Percentiles rank a stretch among this genome's conserved stretches.
Evolutionary conservation across 2,797 vertebrate species (phyloP).

Genomic region (Allobates femoralis): DNA sequence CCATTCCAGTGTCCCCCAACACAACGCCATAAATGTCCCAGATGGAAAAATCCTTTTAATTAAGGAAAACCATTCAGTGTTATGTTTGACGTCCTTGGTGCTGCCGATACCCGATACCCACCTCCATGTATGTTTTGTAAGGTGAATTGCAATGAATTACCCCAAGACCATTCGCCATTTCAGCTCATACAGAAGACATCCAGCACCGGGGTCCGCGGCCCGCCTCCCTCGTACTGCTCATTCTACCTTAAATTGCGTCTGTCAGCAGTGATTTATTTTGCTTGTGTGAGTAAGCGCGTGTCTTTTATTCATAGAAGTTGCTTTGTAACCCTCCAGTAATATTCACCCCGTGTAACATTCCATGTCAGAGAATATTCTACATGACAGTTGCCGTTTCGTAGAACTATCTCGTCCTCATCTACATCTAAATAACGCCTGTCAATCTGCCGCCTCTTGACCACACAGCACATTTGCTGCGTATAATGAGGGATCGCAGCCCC

Average conservation of each 20-base stretch:
- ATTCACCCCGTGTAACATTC: slow-evolving; percentile 47
- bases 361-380: slow-evolving; percentile 52
- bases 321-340: slow-evolving; percentile 53
- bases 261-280: slow-evolving; percentile 58
- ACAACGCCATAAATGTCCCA: no score
- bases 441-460: slow-evolving; percentile 20
- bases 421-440: slow-evolving; percentile 62
- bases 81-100: not conserved
- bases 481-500: slow-evolving; percentile 23
- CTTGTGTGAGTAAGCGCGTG: slow-evolving; percentile 40
- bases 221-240: not conserved
- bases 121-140: not conserved
- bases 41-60: no score
- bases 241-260: slow-evolving; percentile 32
- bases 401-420: slow-evolving; percentile 56
- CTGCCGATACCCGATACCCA: not conserved
- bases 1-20: no score
- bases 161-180: not conserved
- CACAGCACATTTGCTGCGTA: not conserved
- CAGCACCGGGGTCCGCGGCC: not conserved
- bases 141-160: not conserved
- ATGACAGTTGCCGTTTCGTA: slow-evolving; percentile 46
- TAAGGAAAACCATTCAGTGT: not conserved
- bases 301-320: slow-evolving; percentile 60
- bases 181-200: not conserved